phyloP scores from a whole-genome alignment of 2,797 vertebrate genomes.

The Scomberomorus guttatus region DNA sequence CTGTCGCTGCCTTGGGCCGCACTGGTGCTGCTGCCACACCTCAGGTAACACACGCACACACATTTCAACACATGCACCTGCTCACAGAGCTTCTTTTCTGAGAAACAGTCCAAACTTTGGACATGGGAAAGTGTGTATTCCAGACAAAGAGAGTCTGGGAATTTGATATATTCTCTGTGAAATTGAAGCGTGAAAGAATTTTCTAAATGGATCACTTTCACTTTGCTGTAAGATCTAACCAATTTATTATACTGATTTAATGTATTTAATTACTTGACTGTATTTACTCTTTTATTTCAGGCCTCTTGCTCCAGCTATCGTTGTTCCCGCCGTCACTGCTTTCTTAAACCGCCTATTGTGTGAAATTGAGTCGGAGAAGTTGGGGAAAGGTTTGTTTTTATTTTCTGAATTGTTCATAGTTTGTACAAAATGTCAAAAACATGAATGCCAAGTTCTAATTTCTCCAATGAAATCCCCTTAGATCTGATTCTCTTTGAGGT shows the following conservation, averaged over 20 bases:
- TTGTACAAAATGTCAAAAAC: neutral
- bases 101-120: too few species aligned
- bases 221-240: neutral
- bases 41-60: slow-evolving; percentile 85
- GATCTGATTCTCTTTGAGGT: neutral
- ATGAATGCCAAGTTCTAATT: neutral
- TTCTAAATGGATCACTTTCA: too few species aligned
- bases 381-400: slow-evolving; percentile 86
- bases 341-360: slow-evolving; percentile 87
- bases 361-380: slow-evolving; percentile 82
- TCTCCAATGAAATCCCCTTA: neutral
- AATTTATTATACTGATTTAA: neutral
- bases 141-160: neutral
- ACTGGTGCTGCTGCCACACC: slow-evolving; percentile 93
- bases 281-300: slow-evolving; percentile 74
- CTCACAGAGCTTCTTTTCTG: too few species aligned
- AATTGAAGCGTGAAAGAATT: neutral
- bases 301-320: slow-evolving; percentile 85
- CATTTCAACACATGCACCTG: neutral
- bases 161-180: neutral
- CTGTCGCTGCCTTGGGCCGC: slow-evolving; percentile 92
- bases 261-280: neutral
- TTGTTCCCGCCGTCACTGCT: slow-evolving; percentile 80
- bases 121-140: neutral
- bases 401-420: neutral